These are phyloP conservation scores for Pseudorasbora parva DNA, from an alignment of 2,113 vertebrate species.

Conservation along the genomic window DNA sequence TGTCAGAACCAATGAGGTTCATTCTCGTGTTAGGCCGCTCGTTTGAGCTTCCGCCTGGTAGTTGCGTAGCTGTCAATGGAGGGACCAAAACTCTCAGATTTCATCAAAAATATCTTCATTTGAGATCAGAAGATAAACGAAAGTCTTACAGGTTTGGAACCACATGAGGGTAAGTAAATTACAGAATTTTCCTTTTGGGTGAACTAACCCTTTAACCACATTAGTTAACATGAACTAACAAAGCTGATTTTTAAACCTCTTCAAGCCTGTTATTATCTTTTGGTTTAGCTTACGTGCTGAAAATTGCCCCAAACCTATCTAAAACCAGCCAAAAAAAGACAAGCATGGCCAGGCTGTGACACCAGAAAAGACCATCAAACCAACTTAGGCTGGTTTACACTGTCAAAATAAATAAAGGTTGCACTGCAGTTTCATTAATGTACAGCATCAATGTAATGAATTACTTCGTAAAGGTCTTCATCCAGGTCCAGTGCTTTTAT, in stretches of 20 bases:
- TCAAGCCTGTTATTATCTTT: neutral
- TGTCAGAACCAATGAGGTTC: no score
- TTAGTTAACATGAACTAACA: neutral
- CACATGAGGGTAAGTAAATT: no score
- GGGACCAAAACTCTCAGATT: no score
- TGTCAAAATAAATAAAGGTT: neutral
- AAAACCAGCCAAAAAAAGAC: neutral
- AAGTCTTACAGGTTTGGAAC: no score
- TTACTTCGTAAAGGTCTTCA: conserved; percentile 65
- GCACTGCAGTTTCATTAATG: neutral
- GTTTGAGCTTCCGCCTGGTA: no score
- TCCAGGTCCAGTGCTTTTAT: conserved; percentile 64
- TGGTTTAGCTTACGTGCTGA: neutral
- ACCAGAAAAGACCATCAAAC: no score
- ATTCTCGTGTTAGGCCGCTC: no score
- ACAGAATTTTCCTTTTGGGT: no score
- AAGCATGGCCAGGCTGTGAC: neutral
- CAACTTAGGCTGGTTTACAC: neutral
- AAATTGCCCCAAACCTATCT: neutral
- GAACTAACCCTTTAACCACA: neutral
- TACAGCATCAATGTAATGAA: neutral
- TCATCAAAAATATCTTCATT: no score
- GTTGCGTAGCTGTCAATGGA: no score
- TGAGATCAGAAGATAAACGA: no score
- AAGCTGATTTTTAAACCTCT: neutral